Percentiles rank a stretch among this genome's conserved stretches.
phyloP scores from a whole-genome alignment of 2,797 vertebrate genomes.

The Galago senegalensis region DNA sequence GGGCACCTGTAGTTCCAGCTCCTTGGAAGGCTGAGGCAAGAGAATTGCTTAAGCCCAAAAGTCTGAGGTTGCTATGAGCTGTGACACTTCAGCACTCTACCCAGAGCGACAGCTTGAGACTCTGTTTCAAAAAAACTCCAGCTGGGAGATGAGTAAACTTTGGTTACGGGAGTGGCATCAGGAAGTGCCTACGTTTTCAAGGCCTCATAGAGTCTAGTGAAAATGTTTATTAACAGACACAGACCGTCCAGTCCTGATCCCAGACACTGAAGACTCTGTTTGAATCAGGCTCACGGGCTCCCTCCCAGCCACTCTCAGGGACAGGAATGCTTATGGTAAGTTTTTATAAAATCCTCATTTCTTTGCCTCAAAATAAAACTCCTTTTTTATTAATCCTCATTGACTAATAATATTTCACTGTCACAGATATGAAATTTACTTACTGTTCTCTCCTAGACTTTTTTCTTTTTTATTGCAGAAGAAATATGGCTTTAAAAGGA shows the following conservation, averaged over 20 bases:
- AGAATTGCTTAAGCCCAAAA: too few species aligned
- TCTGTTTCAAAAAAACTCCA: not conserved
- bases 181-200: conserved; percentile 6
- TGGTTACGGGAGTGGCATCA: not conserved
- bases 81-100: too few species aligned
- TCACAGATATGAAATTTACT: not conserved
- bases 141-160: not conserved
- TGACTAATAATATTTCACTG: not conserved
- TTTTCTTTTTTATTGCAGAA: conserved; percentile 32
- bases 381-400: not conserved
- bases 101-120: too few species aligned
- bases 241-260: not conserved
- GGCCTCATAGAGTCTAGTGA: not conserved
- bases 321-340: conserved; percentile 81
- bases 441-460: not conserved
- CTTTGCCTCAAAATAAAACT: conserved; percentile 41
- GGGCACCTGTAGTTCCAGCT: too few species aligned
- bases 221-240: not conserved
- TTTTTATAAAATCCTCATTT: conserved; percentile 50
- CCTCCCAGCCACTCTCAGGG: not conserved
- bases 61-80: too few species aligned
- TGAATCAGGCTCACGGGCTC: not conserved
- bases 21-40: too few species aligned
- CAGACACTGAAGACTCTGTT: conserved; percentile 59
- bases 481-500: not conserved